These are phyloP conservation scores for Volucella zonaria DNA, from an alignment of 2,888 invertebrate species.

Conservation along the genomic window DNA sequence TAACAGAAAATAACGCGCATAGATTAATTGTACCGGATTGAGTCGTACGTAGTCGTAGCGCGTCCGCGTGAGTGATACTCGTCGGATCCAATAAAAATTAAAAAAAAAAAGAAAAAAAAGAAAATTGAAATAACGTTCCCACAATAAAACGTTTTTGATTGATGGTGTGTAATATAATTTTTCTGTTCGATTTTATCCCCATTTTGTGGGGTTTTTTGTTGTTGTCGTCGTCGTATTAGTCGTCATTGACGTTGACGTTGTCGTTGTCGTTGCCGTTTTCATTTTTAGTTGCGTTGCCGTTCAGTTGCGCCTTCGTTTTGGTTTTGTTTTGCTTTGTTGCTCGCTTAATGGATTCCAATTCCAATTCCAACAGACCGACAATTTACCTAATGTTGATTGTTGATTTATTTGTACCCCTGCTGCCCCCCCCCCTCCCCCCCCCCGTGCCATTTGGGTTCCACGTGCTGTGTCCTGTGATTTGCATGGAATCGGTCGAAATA, in stretches of 20 bases:
- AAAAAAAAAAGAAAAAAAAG: constrained; percentile 15
- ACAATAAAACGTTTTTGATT: constrained; percentile 73
- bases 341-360: constrained; percentile 69
- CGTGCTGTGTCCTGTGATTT: constrained; percentile 46
- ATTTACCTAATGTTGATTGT: constrained; percentile 74
- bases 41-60: constrained; percentile 53
- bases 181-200: constrained; percentile 70
- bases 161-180: constrained; percentile 74
- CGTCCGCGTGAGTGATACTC: constrained; percentile 57
- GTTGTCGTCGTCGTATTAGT: background rate
- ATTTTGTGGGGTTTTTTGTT: constrained; percentile 43
- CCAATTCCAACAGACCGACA: constrained; percentile 63
- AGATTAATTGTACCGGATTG: constrained; percentile 71
- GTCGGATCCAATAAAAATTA: background rate
- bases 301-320: constrained; percentile 66
- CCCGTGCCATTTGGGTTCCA: constrained; percentile 1
- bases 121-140: constrained; percentile 56
- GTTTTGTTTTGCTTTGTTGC: constrained; percentile 57
- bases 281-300: constrained; percentile 47
- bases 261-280: background rate
- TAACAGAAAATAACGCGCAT: constrained; percentile 53
- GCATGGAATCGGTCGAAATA: constrained; percentile 19
- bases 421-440: constrained; percentile 32
- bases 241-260: too few species aligned
- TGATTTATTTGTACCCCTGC: constrained; percentile 74